Percentiles rank a stretch among this genome's conserved stretches.
phyloP scores from a whole-genome alignment of 2,888 invertebrate species.

The Rhyacophila evoluta region DNA sequence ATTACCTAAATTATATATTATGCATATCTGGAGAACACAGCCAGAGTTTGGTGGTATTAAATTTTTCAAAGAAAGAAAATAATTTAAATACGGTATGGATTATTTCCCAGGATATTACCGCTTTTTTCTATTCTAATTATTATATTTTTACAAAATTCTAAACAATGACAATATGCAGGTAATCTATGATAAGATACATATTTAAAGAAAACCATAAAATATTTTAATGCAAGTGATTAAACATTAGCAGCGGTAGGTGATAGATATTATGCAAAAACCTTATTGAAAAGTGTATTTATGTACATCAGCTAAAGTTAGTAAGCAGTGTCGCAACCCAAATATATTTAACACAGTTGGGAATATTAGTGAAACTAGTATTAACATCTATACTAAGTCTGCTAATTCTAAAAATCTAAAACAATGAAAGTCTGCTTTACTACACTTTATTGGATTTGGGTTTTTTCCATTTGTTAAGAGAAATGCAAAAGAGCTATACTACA shows the following conservation, averaged over 20 bases:
- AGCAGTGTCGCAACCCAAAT: background rate
- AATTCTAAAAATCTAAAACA: constrained; percentile 1
- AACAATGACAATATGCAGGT: background rate
- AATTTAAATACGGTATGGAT: too few relatives aligned
- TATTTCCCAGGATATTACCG: too few relatives aligned
- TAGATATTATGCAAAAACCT: background rate
- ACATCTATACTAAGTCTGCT: background rate
- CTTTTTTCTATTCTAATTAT: too few relatives aligned
- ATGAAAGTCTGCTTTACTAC: background rate
- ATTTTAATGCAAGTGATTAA: background rate
- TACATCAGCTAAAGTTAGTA: background rate
- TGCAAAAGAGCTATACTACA: constrained; percentile 19
- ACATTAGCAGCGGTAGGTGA: background rate
- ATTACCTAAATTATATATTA: too few relatives aligned
- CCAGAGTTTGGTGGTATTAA: too few relatives aligned
- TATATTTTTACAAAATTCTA: background rate
- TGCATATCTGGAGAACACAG: too few relatives aligned
- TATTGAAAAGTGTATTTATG: constrained; percentile 9
- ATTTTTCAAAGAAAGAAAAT: too few relatives aligned
- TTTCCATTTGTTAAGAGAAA: constrained; percentile 28
- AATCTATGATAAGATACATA: background rate
- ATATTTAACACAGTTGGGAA: background rate
- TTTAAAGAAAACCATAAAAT: background rate
- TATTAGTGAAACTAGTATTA: background rate
- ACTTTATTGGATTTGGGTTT: background rate